These are phyloP conservation scores for Sphaeridia pumilis DNA, from an alignment of 2,888 invertebrate species.

Conservation along the genomic window DNA sequence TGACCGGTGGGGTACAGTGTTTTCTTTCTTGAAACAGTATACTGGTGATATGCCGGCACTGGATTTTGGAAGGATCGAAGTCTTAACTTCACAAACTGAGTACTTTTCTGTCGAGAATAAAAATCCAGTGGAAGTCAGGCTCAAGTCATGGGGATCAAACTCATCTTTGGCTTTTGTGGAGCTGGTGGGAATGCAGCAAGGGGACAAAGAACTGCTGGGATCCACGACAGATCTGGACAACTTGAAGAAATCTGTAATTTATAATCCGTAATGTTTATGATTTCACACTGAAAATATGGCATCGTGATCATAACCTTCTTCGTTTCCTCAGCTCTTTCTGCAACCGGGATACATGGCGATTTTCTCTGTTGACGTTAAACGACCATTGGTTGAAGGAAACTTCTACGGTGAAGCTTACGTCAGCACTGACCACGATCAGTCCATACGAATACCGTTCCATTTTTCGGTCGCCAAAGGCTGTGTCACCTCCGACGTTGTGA, in stretches of 20 bases:
- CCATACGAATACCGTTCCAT: constrained; percentile 55
- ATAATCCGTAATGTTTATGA: constrained; percentile 1
- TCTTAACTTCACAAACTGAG: constrained; percentile 55
- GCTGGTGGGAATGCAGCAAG: constrained; percentile 51
- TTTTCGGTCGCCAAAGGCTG: constrained; percentile 65
- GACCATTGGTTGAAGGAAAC: constrained; percentile 55
- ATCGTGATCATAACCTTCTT: too few species aligned
- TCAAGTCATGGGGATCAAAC: constrained; percentile 51
- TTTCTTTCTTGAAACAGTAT: not conserved
- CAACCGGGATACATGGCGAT: constrained; percentile 54
- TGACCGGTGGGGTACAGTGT: too few species aligned
- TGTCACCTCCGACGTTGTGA: constrained; percentile 54
- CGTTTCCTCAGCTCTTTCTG: constrained; percentile 44
- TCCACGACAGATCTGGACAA: constrained; percentile 34
- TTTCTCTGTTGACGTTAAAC: constrained; percentile 57
- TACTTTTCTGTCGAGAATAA: constrained; percentile 59
- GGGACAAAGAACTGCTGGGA: constrained; percentile 37
- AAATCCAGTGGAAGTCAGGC: constrained; percentile 59
- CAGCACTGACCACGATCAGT: constrained; percentile 56
- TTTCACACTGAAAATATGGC: constrained; percentile 5
- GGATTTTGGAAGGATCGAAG: constrained; percentile 55
- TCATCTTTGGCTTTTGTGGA: constrained; percentile 49
- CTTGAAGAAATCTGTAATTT: constrained; percentile 34
- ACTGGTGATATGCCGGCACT: constrained; percentile 38
- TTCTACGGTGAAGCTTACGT: constrained; percentile 58